Evolutionary conservation across 2,888 invertebrate genomes (phyloP).

Genomic region (Nymphalis urticae): DNA sequence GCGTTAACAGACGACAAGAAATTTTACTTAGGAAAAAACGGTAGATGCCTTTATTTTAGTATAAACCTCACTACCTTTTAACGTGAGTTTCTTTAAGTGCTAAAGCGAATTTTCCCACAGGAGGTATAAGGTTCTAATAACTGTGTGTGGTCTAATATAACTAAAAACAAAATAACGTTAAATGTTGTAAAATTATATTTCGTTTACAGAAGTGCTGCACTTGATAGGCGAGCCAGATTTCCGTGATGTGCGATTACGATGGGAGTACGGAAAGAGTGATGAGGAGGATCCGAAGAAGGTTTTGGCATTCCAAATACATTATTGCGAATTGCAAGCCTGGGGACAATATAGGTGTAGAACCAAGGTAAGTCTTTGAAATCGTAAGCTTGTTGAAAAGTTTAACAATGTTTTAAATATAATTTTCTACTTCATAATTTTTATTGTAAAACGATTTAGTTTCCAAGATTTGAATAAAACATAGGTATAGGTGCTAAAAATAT

Average conservation of each 20-base stretch:
- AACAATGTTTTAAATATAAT: background rate
- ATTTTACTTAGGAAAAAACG: slow-evolving; percentile 24
- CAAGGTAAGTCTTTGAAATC: slow-evolving; percentile 64
- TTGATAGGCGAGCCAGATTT: slow-evolving; percentile 85
- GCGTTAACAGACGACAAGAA: slow-evolving; percentile 31
- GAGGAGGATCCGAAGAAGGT: slow-evolving; percentile 68
- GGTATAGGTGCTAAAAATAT: background rate
- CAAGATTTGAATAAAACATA: no score
- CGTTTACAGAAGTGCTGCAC: slow-evolving; percentile 81
- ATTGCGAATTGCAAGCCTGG: slow-evolving; percentile 90
- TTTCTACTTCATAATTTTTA: no score
- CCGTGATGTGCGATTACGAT: slow-evolving; percentile 83
- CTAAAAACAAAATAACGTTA: no score
- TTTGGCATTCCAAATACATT: slow-evolving; percentile 85
- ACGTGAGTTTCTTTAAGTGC: background rate
- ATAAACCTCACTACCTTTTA: background rate
- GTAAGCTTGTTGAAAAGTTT: background rate
- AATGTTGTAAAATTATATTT: slow-evolving; percentile 2
- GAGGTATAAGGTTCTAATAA: background rate
- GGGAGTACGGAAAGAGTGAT: slow-evolving; percentile 80
- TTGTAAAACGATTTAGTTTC: no score
- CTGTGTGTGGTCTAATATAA: no score
- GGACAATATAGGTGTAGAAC: slow-evolving; percentile 88
- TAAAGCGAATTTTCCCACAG: background rate
- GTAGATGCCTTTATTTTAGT: background rate